Evolutionary conservation across 2,113 vertebrate species (phyloP).

Genomic region (Dolichallabes microphthalmus): DNA sequence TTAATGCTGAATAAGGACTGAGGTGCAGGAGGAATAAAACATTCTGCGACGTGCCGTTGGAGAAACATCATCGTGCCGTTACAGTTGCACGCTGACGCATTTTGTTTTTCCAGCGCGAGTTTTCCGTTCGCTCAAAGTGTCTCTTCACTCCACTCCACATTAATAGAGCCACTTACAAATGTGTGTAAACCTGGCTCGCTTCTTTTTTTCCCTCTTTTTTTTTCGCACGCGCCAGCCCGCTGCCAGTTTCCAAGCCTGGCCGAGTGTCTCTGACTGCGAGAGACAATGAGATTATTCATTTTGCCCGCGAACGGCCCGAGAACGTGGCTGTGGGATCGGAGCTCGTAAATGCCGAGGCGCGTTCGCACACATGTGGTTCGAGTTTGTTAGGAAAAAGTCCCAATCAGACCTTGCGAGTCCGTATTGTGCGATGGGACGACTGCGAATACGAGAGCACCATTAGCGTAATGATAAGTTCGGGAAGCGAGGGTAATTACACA

Average conservation of each 20-base stretch:
- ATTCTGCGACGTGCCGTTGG: not conserved
- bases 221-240: not conserved
- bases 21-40: not conserved
- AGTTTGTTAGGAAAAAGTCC: constrained; percentile 69
- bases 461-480: constrained; percentile 71
- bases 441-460: constrained; percentile 72
- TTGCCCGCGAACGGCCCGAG: constrained; percentile 56
- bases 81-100: not conserved
- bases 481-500: constrained; percentile 64
- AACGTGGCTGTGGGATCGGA: constrained; percentile 60
- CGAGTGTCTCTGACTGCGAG: not conserved
- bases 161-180: not conserved
- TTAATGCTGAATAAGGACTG: not conserved
- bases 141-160: not conserved
- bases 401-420: constrained; percentile 72
- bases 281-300: constrained; percentile 74
- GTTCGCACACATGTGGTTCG: constrained; percentile 72
- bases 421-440: constrained; percentile 67
- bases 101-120: not conserved
- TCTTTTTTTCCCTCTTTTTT: not conserved
- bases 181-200: not conserved
- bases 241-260: constrained; percentile 44
- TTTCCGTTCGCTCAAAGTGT: not conserved
- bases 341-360: constrained; percentile 68
- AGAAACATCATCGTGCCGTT: not conserved